Conservation (phyloP, 2,888 invertebrate species). For the Artemia sp. region DNA sequence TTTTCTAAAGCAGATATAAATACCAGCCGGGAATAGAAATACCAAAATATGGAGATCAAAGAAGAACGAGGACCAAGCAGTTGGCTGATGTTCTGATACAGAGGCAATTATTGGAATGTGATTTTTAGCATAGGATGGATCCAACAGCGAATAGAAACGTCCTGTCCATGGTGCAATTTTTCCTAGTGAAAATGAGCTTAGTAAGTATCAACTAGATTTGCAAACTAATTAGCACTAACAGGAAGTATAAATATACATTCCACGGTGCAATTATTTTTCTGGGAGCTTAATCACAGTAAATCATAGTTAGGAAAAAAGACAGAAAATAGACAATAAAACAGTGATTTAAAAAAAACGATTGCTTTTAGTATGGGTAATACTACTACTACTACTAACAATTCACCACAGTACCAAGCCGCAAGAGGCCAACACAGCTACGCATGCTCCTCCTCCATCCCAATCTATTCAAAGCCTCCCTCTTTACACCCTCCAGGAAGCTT, state of each 20-base stretch:
- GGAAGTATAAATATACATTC: slow-evolving; percentile 18
- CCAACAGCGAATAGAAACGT: slow-evolving; percentile 83
- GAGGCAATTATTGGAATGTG: slow-evolving; percentile 96
- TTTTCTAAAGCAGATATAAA: slow-evolving; percentile 90
- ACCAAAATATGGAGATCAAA: slow-evolving; percentile 91
- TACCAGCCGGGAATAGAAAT: slow-evolving; percentile 85
- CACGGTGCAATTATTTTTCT: slow-evolving; percentile 18
- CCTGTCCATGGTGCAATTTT: slow-evolving; percentile 98
- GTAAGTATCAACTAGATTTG: slow-evolving; percentile 3
- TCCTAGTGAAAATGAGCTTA: slow-evolving; percentile 34
- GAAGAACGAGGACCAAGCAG: slow-evolving; percentile 95
- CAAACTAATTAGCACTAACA: background rate
- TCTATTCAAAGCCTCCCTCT: no score
- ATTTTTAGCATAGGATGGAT: slow-evolving; percentile 94
- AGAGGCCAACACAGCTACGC: no score
- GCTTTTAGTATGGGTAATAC: no score
- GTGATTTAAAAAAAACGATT: no score
- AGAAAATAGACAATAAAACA: no score
- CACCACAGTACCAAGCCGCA: no score
- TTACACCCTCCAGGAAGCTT: no score
- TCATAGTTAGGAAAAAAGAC: no score
- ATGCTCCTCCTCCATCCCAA: no score
- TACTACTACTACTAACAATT: no score
- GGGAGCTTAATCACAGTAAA: background rate
- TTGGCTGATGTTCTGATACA: slow-evolving; percentile 95